A percentile compares a stretch with the other conserved stretches of the same genome.
These are phyloP conservation scores for Suncus etruscus DNA, from an alignment of 2,113 vertebrate species.

Conservation along the genomic window DNA sequence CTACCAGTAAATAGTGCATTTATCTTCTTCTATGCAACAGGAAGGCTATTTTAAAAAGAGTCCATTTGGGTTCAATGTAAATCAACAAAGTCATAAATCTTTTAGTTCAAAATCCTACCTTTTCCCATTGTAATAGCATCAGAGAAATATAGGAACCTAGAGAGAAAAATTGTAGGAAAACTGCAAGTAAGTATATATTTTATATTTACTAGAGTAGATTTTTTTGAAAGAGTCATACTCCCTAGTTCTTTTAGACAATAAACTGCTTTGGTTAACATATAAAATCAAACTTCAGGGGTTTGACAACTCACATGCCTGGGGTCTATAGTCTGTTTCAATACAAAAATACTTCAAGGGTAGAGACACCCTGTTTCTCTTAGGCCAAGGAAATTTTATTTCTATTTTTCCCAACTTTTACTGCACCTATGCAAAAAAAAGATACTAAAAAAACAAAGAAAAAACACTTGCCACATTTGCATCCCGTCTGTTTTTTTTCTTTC, in stretches of 20 bases:
- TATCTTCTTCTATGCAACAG: conserved; percentile 32
- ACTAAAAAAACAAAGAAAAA: too few species aligned
- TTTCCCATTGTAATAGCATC: background rate
- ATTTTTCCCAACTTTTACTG: too few species aligned
- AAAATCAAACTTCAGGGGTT: too few species aligned
- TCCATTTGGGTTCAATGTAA: conserved; percentile 42
- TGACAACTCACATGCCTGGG: too few species aligned
- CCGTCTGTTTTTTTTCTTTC: too few species aligned
- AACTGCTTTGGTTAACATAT: background rate
- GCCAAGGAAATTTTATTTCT: too few species aligned
- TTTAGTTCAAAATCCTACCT: background rate
- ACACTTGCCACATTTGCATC: too few species aligned
- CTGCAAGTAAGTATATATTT: background rate
- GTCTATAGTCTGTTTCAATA: too few species aligned
- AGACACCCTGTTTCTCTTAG: too few species aligned
- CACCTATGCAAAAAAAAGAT: too few species aligned
- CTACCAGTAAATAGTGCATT: conserved; percentile 21
- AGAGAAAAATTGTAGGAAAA: background rate
- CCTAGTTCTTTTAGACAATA: background rate
- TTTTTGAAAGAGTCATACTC: conserved; percentile 26
- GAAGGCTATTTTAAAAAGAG: conserved; percentile 33
- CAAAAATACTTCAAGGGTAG: too few species aligned
- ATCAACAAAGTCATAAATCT: conserved; percentile 28
- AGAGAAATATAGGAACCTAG: background rate
- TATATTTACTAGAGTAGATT: background rate